These are phyloP conservation scores for Lepus townsendii DNA, from an alignment of 2,797 vertebrate species.

Conservation along the genomic window DNA sequence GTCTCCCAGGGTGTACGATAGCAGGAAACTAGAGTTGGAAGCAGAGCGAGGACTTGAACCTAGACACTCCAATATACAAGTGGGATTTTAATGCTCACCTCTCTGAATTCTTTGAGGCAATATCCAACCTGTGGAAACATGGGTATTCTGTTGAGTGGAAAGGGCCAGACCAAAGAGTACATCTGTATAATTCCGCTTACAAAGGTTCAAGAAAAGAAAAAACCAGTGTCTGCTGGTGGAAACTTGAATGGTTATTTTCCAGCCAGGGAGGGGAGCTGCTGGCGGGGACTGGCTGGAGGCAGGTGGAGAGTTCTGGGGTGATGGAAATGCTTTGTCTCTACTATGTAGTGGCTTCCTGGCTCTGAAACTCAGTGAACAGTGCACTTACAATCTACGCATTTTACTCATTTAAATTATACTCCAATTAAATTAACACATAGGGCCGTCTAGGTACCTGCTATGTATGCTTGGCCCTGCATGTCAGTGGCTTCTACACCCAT, in stretches of 20 bases:
- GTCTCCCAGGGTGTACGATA: no score
- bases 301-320: background rate
- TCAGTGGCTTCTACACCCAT: background rate
- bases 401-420: slow-evolving; percentile 30
- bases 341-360: background rate
- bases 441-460: background rate
- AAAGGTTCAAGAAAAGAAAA: background rate
- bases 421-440: background rate
- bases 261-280: background rate
- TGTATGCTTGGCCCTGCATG: background rate
- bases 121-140: background rate
- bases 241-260: background rate
- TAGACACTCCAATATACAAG: no score
- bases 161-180: background rate
- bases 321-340: background rate
- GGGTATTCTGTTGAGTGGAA: background rate
- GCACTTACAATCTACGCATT: background rate
- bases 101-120: background rate
- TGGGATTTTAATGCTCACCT: no score
- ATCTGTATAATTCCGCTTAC: background rate
- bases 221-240: background rate
- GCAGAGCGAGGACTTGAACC: no score
- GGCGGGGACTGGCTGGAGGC: background rate
- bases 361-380: background rate
- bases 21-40: no score